phyloP scores from a whole-genome alignment of 2,113 vertebrate species.

The Myotis lucifugus region DNA sequence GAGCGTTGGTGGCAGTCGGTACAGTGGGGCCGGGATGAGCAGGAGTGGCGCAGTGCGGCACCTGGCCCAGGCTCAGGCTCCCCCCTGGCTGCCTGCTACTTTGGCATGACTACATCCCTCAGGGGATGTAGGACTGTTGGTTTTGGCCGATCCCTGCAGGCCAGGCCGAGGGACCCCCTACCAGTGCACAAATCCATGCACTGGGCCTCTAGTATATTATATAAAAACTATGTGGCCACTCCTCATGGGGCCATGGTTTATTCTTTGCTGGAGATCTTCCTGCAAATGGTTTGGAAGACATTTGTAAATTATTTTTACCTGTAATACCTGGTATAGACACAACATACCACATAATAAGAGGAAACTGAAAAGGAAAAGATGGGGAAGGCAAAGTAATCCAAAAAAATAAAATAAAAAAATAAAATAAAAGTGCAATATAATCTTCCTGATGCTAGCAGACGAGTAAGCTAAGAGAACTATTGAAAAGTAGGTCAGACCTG shows the following conservation, averaged over 20 bases:
- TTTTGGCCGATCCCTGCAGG: too few species aligned
- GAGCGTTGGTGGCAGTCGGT: too few species aligned
- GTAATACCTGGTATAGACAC: not conserved
- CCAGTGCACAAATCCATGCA: too few species aligned
- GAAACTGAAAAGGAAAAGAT: conserved; percentile 24
- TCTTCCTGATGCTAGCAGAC: not conserved
- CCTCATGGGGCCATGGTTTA: conserved; percentile 52
- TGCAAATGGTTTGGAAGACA: not conserved
- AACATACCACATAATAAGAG: not conserved
- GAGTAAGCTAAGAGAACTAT: not conserved
- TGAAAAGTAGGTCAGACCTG: not conserved
- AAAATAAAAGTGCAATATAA: conserved; percentile 21
- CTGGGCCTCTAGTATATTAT: too few species aligned
- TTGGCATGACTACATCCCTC: too few species aligned
- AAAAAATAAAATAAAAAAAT: conserved; percentile 17
- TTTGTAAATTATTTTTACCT: conserved; percentile 8
- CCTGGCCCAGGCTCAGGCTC: too few species aligned
- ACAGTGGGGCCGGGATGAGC: too few species aligned
- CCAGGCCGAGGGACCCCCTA: too few species aligned
- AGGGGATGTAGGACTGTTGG: too few species aligned
- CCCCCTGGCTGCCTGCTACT: too few species aligned
- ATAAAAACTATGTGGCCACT: not conserved
- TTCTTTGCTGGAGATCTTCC: conserved; percentile 5
- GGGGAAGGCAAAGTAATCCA: not conserved
- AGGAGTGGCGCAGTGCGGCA: too few species aligned